Percentiles rank a stretch among this genome's conserved stretches.
phyloP scores from a whole-genome alignment of 1,140 invertebrate species.

The Geopemphigus sp. region DNA sequence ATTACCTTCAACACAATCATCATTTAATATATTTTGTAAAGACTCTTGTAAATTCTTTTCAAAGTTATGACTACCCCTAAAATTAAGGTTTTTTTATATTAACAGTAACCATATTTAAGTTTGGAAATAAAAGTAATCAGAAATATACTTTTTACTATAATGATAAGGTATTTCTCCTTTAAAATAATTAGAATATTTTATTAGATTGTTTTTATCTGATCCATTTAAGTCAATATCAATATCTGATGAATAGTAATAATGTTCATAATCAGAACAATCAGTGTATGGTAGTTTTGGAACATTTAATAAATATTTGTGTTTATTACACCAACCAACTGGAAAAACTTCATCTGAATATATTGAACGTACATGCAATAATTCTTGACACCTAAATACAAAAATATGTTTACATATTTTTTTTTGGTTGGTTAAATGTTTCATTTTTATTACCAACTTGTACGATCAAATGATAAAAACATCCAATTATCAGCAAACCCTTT shows the following conservation, averaged over 20 bases:
- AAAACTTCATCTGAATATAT: conserved; percentile 43
- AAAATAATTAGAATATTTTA: neutral
- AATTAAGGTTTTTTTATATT: neutral
- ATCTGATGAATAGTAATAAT: conserved; percentile 39
- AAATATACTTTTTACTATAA: conserved; percentile 6
- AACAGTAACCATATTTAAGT: neutral
- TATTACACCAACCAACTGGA: conserved; percentile 42
- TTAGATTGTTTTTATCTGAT: neutral
- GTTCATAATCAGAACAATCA: conserved; percentile 4
- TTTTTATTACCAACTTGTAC: conserved; percentile 12
- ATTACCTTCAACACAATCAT: neutral
- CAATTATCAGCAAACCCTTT: conserved; percentile 32
- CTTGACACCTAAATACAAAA: conserved; percentile 9
- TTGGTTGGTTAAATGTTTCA: neutral
- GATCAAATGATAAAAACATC: conserved; percentile 33
- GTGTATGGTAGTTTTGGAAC: neutral
- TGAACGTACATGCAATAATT: conserved; percentile 36
- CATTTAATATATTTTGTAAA: neutral
- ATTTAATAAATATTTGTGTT: conserved; percentile 22
- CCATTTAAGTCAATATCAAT: conserved; percentile 17
- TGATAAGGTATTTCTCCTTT: conserved; percentile 23
- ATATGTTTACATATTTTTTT: neutral
- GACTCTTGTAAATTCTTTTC: conserved; percentile 12
- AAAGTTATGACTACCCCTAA: neutral
- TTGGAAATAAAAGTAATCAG: neutral